These are phyloP conservation scores for Drosophila subobscura DNA, from an alignment of 1,140 invertebrate genomes.

Conservation along the genomic window DNA sequence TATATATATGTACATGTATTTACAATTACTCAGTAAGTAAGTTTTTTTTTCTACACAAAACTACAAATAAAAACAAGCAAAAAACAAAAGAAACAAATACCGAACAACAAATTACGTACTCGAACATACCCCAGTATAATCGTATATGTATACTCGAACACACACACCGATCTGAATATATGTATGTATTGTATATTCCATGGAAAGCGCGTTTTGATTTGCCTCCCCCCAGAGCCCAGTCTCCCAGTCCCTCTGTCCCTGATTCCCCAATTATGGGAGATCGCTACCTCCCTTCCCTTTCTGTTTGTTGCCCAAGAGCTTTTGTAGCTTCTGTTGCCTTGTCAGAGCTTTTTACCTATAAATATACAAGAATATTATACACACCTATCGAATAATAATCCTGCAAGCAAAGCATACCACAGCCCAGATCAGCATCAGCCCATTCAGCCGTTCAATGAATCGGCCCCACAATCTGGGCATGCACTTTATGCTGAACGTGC, in stretches of 20 bases:
- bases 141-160: conserved; percentile 20
- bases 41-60: conserved; percentile 71
- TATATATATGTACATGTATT: conserved; percentile 53
- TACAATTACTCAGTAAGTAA: conserved; percentile 59
- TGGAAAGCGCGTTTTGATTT: conserved; percentile 36
- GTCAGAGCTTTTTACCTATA: conserved; percentile 75
- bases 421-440: conserved; percentile 29
- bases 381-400: conserved; percentile 36
- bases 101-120: conserved; percentile 32
- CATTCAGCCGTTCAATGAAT: conserved; percentile 9
- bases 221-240: not conserved
- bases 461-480: conserved; percentile 3
- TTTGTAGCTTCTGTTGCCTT: conserved; percentile 77
- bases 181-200: conserved; percentile 42
- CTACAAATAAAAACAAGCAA: conserved; percentile 41
- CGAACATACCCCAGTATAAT: conserved; percentile 19
- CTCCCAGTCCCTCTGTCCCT: not conserved
- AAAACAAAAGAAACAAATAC: conserved; percentile 20
- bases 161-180: conserved; percentile 39
- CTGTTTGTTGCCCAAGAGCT: conserved; percentile 46
- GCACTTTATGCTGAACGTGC: conserved; percentile 23
- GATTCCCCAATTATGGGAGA: conserved; percentile 10
- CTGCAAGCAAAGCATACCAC: conserved; percentile 17
- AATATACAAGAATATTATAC: conserved; percentile 53
- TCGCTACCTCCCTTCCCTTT: conserved; percentile 8